Evolutionary conservation across 1,140 invertebrate genomes (phyloP), one percentile per base, ranked within the genome.

Genomic region (Wiebesia pumilae): DNA sequence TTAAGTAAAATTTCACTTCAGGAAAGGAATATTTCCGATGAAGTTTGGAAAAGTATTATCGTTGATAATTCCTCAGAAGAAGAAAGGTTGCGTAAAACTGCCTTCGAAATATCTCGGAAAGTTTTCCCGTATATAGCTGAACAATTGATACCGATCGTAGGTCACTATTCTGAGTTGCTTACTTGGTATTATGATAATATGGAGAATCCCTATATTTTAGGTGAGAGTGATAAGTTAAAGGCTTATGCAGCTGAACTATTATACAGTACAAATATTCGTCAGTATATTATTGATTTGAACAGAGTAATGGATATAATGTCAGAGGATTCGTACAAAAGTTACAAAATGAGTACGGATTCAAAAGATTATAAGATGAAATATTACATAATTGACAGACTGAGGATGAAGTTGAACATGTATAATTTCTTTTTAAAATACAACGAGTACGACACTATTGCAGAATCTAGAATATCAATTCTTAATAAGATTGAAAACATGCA

Each of bases 101-200:
- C 7, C 24, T 30, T 27, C n/a, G n/a, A 65, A 65, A 4, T 65
- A 30, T n/a, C 62, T 30, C 27, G 24, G n/a, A 65, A 65, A 30
- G 24, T 19, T 65, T 65, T 65, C n/a, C 62, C 62, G 4, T 58
- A 47, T 1, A 21, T 86, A n/a, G 78, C 69, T 35, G 73, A 62
- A 58, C 6, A 51, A 0, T 54, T 87, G 43, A 33, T 67, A 79
- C 33, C n/a, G 0, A 54, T 87, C 6, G 30, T 87, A 1, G 73
- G 73, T 3, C 4, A 69, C 27, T 16, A 67, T 27, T 1, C 40
- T 40, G 73, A 87, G 4, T 40, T 87, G 33, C 35, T 87, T 21
- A 7, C 16, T 40, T 87, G 85, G 85, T 86, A 86, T 40, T 82
- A 51, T 51, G 27, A 35, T 19, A 40, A 80, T n/a, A 79, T 3